These are phyloP conservation scores for Chloromyia formosa DNA, from an alignment of 2,888 invertebrate species.

Conservation along the genomic window DNA sequence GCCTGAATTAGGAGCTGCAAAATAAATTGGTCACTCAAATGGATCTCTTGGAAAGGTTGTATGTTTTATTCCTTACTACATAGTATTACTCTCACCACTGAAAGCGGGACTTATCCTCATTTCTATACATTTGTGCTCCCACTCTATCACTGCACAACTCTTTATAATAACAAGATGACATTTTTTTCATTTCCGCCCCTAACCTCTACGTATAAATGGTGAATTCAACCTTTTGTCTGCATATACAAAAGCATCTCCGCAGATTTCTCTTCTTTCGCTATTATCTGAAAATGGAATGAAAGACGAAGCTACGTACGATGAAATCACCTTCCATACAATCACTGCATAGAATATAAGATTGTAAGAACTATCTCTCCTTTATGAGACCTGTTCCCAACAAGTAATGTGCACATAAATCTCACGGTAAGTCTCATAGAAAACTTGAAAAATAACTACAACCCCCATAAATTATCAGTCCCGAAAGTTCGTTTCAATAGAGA, in stretches of 20 bases:
- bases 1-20: too few species aligned
- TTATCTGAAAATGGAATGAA: slow-evolving; percentile 22
- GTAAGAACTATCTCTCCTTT: slow-evolving; percentile 44
- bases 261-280: slow-evolving; percentile 44
- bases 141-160: background rate
- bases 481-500: slow-evolving; percentile 37
- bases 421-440: slow-evolving; percentile 47
- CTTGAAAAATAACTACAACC: slow-evolving; percentile 45
- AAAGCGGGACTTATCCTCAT: too few species aligned
- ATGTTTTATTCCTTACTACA: too few species aligned
- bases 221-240: slow-evolving; percentile 48
- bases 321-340: slow-evolving; percentile 29
- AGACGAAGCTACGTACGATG: slow-evolving; percentile 15
- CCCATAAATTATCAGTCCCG: slow-evolving; percentile 46
- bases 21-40: too few species aligned
- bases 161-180: slow-evolving; percentile 34
- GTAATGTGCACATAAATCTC: slow-evolving; percentile 50
- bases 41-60: too few species aligned
- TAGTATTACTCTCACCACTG: too few species aligned
- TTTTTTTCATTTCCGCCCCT: slow-evolving; percentile 30
- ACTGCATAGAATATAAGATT: slow-evolving; percentile 27
- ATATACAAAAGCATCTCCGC: slow-evolving; percentile 47
- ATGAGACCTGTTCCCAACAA: slow-evolving; percentile 47
- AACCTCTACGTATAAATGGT: slow-evolving; percentile 32
- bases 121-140: too few species aligned